Percentiles rank a stretch among this genome's conserved stretches.
These are phyloP conservation scores for Eilema sororculum DNA, from an alignment of 2,888 invertebrate species.

Conservation along the genomic window DNA sequence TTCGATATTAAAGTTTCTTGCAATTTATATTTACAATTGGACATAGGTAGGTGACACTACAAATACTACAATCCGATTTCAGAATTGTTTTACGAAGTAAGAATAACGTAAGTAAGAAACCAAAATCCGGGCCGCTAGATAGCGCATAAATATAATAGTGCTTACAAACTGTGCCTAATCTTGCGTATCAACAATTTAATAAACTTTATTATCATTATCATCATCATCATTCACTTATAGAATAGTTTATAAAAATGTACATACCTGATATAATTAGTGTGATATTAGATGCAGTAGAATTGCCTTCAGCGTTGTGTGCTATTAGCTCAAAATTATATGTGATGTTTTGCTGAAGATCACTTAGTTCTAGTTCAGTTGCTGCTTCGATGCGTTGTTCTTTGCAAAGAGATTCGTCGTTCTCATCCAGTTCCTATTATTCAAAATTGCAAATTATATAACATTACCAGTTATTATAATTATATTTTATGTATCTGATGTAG, in stretches of 20 bases:
- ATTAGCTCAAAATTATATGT: constrained; percentile 72
- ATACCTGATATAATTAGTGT: constrained; percentile 58
- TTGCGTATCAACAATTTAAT: too few relatives aligned
- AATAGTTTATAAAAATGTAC: background rate
- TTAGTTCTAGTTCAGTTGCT: constrained; percentile 59
- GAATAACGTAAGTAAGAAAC: too few relatives aligned
- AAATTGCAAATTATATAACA: background rate
- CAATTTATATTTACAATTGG: too few relatives aligned
- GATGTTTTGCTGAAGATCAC: constrained; percentile 62
- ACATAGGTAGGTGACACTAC: too few relatives aligned
- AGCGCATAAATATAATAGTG: too few relatives aligned
- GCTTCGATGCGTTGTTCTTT: constrained; percentile 54
- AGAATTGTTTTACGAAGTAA: too few relatives aligned
- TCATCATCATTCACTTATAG: background rate
- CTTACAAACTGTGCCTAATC: too few relatives aligned
- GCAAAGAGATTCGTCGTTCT: constrained; percentile 54
- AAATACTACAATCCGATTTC: too few relatives aligned
- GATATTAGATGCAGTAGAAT: constrained; percentile 67
- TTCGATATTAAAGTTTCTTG: too few relatives aligned
- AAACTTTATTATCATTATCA: too few relatives aligned
- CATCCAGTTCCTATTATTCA: constrained; percentile 35
- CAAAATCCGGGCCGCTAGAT: too few relatives aligned
- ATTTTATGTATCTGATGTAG: too few relatives aligned
- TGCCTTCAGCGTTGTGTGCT: constrained; percentile 75
- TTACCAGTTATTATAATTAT: background rate